Evolutionary conservation across 2,113 vertebrate genomes (phyloP).

Genomic region (Paramormyrops kingsleyae): DNA sequence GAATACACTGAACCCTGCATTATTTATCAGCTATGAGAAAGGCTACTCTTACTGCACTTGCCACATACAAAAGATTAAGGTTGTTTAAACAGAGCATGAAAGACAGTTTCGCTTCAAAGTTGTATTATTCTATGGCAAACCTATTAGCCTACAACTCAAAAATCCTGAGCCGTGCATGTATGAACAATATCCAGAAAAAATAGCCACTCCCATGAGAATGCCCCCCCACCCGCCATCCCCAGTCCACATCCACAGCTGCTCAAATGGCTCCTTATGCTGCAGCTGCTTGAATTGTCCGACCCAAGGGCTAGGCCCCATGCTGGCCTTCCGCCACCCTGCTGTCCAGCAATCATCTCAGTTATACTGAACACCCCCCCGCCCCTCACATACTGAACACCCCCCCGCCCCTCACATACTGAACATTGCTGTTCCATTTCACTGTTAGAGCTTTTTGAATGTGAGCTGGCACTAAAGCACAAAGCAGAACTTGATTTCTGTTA

Average conservation of each 20-base stretch:
- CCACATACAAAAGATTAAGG: neutral
- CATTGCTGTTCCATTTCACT: constrained; percentile 2
- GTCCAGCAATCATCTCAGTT: neutral
- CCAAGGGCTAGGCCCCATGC: neutral
- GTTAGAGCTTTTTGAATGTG: neutral
- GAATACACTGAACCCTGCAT: neutral
- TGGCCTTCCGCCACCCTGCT: neutral
- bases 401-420: neutral
- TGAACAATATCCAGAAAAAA: neutral
- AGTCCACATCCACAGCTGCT: neutral
- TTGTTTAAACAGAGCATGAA: neutral
- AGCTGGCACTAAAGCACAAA: neutral
- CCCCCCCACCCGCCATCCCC: neutral
- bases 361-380: neutral
- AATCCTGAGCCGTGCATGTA: neutral
- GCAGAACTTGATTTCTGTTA: neutral
- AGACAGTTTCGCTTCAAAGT: neutral
- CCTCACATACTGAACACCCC: constrained; percentile 3
- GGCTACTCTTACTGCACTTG: neutral
- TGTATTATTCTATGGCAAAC: neutral
- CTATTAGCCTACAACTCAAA: neutral
- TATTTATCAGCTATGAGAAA: neutral
- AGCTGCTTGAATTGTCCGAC: neutral
- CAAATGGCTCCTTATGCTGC: neutral
- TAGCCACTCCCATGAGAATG: neutral